phyloP scores from a whole-genome alignment of 2,113 vertebrate genomes.

The Rhinopithecus roxellana region DNA sequence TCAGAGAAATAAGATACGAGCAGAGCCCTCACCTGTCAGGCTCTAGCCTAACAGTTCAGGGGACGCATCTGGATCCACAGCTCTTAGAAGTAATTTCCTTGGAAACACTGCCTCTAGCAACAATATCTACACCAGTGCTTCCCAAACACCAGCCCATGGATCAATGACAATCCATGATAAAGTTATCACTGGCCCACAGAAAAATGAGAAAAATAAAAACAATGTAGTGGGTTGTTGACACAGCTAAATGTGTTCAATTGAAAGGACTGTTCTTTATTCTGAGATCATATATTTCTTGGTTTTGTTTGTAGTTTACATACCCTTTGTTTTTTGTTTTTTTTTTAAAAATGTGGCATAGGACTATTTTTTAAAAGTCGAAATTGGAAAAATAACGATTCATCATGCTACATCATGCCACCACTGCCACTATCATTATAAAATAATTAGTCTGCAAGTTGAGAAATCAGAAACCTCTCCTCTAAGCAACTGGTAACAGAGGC shows the following conservation, averaged over 20 bases:
- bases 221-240: background rate
- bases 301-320: background rate
- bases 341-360: background rate
- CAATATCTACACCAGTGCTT: slow-evolving; percentile 16
- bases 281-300: background rate
- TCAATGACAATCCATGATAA: slow-evolving; percentile 52
- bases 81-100: slow-evolving; percentile 43
- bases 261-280: background rate
- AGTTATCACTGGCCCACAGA: slow-evolving; percentile 4
- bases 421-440: background rate
- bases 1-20: background rate
- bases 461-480: background rate
- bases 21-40: background rate
- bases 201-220: slow-evolving; percentile 21
- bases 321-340: background rate
- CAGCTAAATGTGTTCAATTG: background rate
- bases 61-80: background rate
- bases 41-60: background rate
- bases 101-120: background rate
- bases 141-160: background rate
- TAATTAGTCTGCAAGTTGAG: background rate
- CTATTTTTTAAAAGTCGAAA: background rate
- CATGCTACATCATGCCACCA: background rate
- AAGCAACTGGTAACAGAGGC: background rate
- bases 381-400: background rate